Conservation (phyloP, 2,888 invertebrate species). For the Parapristionchus giblindavisi region DNA sequence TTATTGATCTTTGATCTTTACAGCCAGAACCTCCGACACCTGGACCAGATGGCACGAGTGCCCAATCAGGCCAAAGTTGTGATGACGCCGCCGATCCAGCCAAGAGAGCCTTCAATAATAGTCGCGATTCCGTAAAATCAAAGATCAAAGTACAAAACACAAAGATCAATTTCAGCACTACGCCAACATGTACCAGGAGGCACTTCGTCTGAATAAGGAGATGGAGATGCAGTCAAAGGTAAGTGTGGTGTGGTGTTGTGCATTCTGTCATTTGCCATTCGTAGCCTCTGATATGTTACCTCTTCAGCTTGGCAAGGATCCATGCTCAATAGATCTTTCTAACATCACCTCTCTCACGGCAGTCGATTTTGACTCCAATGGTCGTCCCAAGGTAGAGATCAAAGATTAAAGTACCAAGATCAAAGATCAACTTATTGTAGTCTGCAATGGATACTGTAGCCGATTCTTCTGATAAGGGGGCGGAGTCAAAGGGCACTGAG, state of each 20-base stretch:
- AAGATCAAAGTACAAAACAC: too few species aligned
- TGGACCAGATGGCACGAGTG: neutral
- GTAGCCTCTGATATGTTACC: too few species aligned
- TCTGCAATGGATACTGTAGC: too few species aligned
- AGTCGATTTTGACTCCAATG: constrained; percentile 27
- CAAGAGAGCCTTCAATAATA: constrained; percentile 30
- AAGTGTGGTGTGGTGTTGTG: neutral
- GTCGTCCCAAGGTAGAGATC: constrained; percentile 9
- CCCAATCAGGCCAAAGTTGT: neutral
- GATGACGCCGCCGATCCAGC: constrained; percentile 31
- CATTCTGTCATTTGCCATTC: neutral
- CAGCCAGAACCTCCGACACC: constrained; percentile 37
- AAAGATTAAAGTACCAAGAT: neutral
- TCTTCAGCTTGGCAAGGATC: constrained; percentile 14
- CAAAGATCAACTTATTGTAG: neutral
- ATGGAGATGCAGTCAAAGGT: constrained; percentile 32
- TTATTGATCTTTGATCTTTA: constrained; percentile 21
- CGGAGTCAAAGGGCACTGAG: neutral
- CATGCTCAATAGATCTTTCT: constrained; percentile 1
- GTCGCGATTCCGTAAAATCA: constrained; percentile 27
- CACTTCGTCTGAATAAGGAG: constrained; percentile 53
- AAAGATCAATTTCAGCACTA: constrained; percentile 59
- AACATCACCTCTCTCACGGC: constrained; percentile 3
- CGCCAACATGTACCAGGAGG: constrained; percentile 62
- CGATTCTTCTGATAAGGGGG: constrained; percentile 2